Evolutionary conservation across 2,113 vertebrate species (phyloP), one percentile per base, ranked within the genome.

Genomic region (Mormyrus lacerda): DNA sequence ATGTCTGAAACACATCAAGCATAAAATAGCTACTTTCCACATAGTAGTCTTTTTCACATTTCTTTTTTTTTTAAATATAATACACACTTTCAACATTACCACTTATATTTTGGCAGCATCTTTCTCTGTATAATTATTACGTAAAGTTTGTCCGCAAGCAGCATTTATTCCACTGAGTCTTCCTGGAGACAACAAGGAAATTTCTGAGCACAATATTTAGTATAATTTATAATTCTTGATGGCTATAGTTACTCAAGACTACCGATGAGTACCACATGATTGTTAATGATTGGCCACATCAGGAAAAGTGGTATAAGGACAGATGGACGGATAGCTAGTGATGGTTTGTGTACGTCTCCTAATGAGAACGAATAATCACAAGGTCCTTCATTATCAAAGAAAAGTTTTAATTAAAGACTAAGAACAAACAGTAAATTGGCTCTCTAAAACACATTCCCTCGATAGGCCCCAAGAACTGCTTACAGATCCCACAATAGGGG

Each of bases 361-460:
- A 11, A 27, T 65, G n/a, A 65, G n/a, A 27, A 65, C n/a, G 4
- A 65, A 31, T 65, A 31, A 65, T 27, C 61, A 27, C 61, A 27
- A 65, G 35, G 47, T 87, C 85, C 27, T 51, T 51, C 50, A 87
- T 31, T 87, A 55, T n/a, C 85, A n/a, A n/a, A 55, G 85, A 87
- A 31, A 55, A 9, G 53, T 50, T 55, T 58, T 51, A 87, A 51
- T 9, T 17, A 17, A 21, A 53, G 50, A 53, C 50, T 35, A 31
- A 53, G 48, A 55, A 19, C 35, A 51, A 19, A 27, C 4, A 51
- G 85, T 42, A 7, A 42, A 39, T 55, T 55, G 13, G 3, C 51
- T 87, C 27, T 19, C 3, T 6, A 55, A 87, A 51, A 87, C 85
- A 55, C 31, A 51, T 17, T 51, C 51, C 31, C 51, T 87, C 3